phyloP scores from a whole-genome alignment of 2,888 invertebrate species.

The Amblyteles armatorius region DNA sequence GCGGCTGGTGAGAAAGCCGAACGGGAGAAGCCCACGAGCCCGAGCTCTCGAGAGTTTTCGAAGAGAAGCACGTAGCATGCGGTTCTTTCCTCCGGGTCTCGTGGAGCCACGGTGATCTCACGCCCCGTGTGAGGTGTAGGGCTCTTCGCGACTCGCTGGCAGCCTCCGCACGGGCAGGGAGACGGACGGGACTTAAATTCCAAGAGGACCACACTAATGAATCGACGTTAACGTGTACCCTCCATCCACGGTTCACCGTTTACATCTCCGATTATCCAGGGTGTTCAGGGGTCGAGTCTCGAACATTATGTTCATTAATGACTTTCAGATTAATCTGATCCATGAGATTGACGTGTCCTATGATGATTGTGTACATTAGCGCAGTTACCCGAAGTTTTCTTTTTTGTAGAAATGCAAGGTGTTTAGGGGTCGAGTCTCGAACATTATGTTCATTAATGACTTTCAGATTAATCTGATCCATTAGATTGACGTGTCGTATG shows the following conservation, averaged over 20 bases:
- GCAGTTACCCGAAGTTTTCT: not conserved
- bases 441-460: too few species aligned
- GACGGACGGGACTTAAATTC: constrained; percentile 34
- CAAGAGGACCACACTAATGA: constrained; percentile 37
- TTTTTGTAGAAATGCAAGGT: not conserved
- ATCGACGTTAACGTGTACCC: constrained; percentile 25
- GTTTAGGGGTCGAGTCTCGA: too few species aligned
- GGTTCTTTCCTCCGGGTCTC: constrained; percentile 29
- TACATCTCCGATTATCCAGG: constrained; percentile 22
- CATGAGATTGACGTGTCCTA: not conserved
- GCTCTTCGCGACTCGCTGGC: not conserved
- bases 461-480: too few species aligned
- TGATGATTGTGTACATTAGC: not conserved
- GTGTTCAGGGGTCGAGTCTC: not conserved
- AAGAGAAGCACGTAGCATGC: constrained; percentile 36
- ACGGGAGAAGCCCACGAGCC: constrained; percentile 9
- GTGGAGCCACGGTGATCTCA: constrained; percentile 30
- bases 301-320: not conserved
- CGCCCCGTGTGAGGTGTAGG: constrained; percentile 29
- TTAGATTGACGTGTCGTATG: too few species aligned
- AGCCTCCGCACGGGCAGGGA: constrained; percentile 3
- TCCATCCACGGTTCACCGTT: constrained; percentile 7
- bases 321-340: not conserved
- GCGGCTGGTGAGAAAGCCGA: constrained; percentile 1
- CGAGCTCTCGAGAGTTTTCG: constrained; percentile 37